These are phyloP conservation scores for Eudemis profundana DNA, from an alignment of 2,888 invertebrate genomes.

Conservation along the genomic window DNA sequence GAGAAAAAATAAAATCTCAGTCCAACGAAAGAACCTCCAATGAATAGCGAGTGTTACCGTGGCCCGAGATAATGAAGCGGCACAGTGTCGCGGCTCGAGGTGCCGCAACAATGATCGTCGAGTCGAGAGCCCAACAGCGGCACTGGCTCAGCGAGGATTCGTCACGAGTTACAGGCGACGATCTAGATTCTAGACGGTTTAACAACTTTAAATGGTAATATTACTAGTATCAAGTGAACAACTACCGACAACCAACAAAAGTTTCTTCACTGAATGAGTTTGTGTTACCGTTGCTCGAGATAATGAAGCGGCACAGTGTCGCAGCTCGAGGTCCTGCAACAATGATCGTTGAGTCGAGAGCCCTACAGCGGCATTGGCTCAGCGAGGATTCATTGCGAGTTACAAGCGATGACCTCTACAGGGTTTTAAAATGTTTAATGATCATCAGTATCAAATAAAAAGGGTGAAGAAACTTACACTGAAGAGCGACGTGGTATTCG, in stretches of 20 bases:
- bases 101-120: constrained; percentile 71
- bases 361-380: constrained; percentile 64
- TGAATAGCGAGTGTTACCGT: constrained; percentile 57
- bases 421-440: too few species aligned
- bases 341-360: constrained; percentile 73
- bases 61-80: constrained; percentile 70
- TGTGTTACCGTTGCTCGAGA: constrained; percentile 61
- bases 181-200: too few species aligned
- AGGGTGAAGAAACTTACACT: too few species aligned
- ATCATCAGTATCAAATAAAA: too few species aligned
- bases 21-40: constrained; percentile 40
- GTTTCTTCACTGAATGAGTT: constrained; percentile 51
- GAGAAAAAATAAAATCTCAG: too few species aligned
- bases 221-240: too few species aligned
- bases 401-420: constrained; percentile 48
- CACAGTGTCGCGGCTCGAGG: constrained; percentile 58
- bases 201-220: too few species aligned
- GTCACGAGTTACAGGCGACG: constrained; percentile 51
- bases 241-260: too few species aligned
- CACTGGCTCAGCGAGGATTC: constrained; percentile 60
- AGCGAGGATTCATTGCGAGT: constrained; percentile 57
- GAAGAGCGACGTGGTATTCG: too few species aligned
- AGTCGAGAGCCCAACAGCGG: constrained; percentile 68
- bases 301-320: constrained; percentile 68
- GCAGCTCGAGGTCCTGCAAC: constrained; percentile 60